A percentile compares a stretch with the other conserved stretches of the same genome.
phyloP scores from a whole-genome alignment of 2,113 vertebrate genomes.

The Fregata magnificens region DNA sequence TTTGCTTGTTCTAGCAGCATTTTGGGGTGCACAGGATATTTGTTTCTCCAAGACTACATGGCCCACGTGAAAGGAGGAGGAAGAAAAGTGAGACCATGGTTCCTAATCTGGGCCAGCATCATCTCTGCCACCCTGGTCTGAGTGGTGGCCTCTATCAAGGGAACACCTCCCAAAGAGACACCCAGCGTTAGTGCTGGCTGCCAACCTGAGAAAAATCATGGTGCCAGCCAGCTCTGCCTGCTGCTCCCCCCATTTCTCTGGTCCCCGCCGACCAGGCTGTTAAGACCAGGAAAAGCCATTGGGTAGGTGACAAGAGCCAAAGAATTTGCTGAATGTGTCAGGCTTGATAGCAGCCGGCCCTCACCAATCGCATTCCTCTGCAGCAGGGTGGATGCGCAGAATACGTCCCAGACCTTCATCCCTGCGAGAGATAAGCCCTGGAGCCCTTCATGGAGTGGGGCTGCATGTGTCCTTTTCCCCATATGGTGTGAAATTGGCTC shows the following conservation, averaged over 20 bases:
- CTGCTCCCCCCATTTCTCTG: background rate
- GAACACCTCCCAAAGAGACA: background rate
- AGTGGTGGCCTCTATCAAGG: background rate
- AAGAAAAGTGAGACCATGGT: background rate
- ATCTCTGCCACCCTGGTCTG: background rate
- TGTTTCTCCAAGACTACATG: background rate
- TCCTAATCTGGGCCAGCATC: background rate
- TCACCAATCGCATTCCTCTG: slow-evolving; percentile 36
- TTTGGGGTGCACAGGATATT: background rate
- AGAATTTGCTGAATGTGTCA: slow-evolving; percentile 39
- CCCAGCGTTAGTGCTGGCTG: slow-evolving; percentile 14
- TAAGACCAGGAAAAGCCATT: slow-evolving; percentile 37
- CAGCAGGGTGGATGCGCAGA: background rate
- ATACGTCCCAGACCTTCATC: slow-evolving; percentile 3
- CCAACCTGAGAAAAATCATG: slow-evolving; percentile 36
- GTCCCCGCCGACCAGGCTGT: background rate
- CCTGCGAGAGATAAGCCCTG: background rate
- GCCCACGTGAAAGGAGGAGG: background rate
- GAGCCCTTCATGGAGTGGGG: background rate
- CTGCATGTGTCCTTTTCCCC: background rate
- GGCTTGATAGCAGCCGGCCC: slow-evolving; percentile 6
- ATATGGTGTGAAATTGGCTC: background rate
- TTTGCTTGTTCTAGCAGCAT: background rate
- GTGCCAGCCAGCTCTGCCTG: slow-evolving; percentile 39
- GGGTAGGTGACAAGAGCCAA: slow-evolving; percentile 35